Evolutionary conservation across 2,888 invertebrate genomes (phyloP), one percentile per base, ranked within the genome.

Genomic region (Phengaris arion): DNA sequence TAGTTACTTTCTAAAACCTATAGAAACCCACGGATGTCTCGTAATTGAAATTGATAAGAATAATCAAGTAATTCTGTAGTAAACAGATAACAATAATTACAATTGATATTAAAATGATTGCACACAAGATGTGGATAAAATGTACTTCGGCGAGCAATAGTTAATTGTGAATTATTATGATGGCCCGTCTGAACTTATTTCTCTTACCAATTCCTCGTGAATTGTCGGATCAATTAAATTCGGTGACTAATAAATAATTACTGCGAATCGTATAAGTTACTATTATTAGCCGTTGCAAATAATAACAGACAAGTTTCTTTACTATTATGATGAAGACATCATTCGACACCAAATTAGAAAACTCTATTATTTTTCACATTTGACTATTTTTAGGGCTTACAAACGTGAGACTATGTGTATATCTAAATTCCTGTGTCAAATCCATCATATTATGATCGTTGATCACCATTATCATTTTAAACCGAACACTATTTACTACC

Each of bases 21-120:
- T 48, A 69, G 9, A 64, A 64, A 45, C 64, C 35, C 48, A 48
- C 9, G 35, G 52, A 22, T 54, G 72, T 72, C 22, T 35, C 72
- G 54, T 52, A 72, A 12, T 52, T 4, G 52, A 22, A 70, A 51
- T 72, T 72, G 72, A 72, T 72, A 72, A 54, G 54, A 64, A 7
- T 72, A 35, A 52, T 72, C 72, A 15, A 54, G 54, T 72, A 22
- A 52, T 72, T 72, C 72, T 72, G 72, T 54, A 54, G 72, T 72
- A 54, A 72, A 72, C 52, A 54, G 72, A 72, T 72, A 72, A 72
- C 51, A 52, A 51, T 72, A 72, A 72, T 72, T 72, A 72, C 72
- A 35, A 35, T 35, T 7, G 72, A 72, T 72, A 72, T 22, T 22
- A 12, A 15, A 51, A 51, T 54, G 72, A 72, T 72, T 52, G 22